Evolutionary conservation across 2,113 vertebrate genomes (phyloP).

Genomic region (Heterochromis multidens): DNA sequence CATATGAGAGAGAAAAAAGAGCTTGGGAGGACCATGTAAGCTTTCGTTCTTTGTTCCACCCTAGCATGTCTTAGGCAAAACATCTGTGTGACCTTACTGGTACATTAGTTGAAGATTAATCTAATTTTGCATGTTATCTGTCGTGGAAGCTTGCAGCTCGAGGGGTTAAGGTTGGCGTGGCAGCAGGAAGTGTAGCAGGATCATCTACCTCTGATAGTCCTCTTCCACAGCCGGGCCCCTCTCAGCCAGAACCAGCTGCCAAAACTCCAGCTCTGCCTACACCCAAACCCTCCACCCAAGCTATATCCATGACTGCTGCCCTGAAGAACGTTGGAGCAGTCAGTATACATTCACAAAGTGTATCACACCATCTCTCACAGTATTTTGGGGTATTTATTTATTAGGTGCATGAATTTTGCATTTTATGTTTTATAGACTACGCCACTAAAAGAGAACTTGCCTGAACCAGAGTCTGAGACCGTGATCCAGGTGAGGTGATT

Average conservation of each 20-base stretch:
- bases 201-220: constrained; percentile 43
- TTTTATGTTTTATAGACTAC: constrained; percentile 44
- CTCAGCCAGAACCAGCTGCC: constrained; percentile 67
- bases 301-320: constrained; percentile 92
- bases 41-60: neutral
- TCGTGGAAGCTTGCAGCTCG: constrained; percentile 80
- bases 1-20: constrained; percentile 88
- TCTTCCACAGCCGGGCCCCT: constrained; percentile 53
- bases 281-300: constrained; percentile 67
- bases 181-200: constrained; percentile 34
- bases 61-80: neutral
- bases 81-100: neutral
- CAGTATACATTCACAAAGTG: constrained; percentile 60
- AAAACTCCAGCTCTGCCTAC: constrained; percentile 64
- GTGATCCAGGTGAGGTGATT: constrained; percentile 54
- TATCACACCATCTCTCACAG: neutral
- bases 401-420: neutral
- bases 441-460: constrained; percentile 46
- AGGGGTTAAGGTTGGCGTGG: constrained; percentile 75
- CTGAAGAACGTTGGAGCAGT: constrained; percentile 92
- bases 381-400: neutral
- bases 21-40: constrained; percentile 96
- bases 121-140: neutral
- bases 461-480: constrained; percentile 29
- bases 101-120: neutral